phyloP scores from a whole-genome alignment of 2,888 invertebrate species.

The Oxystoma pomonae region DNA sequence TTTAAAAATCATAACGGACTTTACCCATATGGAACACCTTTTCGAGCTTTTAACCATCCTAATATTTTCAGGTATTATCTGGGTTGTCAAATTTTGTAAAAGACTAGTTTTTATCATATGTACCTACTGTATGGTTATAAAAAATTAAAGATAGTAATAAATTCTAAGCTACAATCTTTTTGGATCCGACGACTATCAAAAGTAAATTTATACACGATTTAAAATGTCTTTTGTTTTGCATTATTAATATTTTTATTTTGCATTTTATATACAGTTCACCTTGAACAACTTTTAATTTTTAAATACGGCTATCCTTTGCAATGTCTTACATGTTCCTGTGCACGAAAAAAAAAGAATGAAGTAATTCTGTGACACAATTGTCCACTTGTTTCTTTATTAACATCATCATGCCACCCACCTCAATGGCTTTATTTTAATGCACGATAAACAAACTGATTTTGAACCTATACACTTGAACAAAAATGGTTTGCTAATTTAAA shows the following conservation, averaged over 20 bases:
- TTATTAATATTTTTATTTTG: background rate
- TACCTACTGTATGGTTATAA: too few relatives aligned
- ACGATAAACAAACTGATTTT: background rate
- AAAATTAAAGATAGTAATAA: too few relatives aligned
- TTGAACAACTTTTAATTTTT: background rate
- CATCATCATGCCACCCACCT: background rate
- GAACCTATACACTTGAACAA: too few relatives aligned
- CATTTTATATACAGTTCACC: background rate
- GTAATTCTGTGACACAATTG: background rate
- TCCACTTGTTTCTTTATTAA: background rate
- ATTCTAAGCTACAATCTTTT: too few relatives aligned
- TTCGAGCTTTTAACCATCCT: constrained; percentile 10
- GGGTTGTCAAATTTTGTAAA: background rate
- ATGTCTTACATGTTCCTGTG: background rate
- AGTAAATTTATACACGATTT: too few relatives aligned
- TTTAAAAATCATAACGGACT: constrained; percentile 24
- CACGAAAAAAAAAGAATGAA: background rate
- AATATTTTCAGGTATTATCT: background rate
- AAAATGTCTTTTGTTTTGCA: background rate
- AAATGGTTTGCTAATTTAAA: too few relatives aligned
- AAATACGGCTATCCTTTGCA: background rate
- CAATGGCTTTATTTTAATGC: background rate
- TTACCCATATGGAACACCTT: constrained; percentile 28
- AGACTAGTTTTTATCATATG: background rate
- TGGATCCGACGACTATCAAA: too few relatives aligned